Base-by-base conservation (phyloP, 2,888 invertebrate species). In the Phaonia tiefii region DNA sequence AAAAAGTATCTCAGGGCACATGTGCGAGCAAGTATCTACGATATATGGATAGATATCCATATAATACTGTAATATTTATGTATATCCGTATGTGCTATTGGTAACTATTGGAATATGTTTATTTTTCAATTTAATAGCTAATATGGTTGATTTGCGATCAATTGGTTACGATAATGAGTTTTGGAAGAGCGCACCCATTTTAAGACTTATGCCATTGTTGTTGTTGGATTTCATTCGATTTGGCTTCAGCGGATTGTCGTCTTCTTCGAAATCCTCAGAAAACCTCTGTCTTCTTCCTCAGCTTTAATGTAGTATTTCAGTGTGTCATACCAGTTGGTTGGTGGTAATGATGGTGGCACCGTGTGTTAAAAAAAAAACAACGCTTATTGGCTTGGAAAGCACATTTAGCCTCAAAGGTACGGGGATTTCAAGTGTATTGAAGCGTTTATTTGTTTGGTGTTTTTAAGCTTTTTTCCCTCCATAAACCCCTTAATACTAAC, bases 81-180 rank as follows among this genome's bases (percentile, higher is more conserved):
- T 66, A 39, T 20, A n/a, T 10, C 37, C 49, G 26, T 11, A 25
- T 71, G 37, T 74, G 22, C 3, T 42, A 4, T 42, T 65, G 46
- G 71, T 39, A 79, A 63, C 54, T 60, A 63, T 75, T 79, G 66
- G n/a, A 71, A 78, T 74, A 77, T 75, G 70, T 71, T 65, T 81
- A 66, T 71, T 63, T 54, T 75, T 58, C 63, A 77, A 70, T 72
- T 75, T 76, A 76, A 79, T 58, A 77, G 83, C 75, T 80, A 83
- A 81, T 84, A 82, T 83, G 83, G 84, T 83, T 83, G 83, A 76
- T 77, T 79, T 79, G 75, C 87, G 87, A 88, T 88, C 87, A 86
- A 88, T 88, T 87, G 87, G 86, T 86, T 86, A 86, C 88, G 88
- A 88, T 89, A 89, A 89, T 89, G 87, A 88, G 88, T 86, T 31